Base-by-base conservation (phyloP, 2,888 invertebrate species). In the Griposia aprilina region DNA sequence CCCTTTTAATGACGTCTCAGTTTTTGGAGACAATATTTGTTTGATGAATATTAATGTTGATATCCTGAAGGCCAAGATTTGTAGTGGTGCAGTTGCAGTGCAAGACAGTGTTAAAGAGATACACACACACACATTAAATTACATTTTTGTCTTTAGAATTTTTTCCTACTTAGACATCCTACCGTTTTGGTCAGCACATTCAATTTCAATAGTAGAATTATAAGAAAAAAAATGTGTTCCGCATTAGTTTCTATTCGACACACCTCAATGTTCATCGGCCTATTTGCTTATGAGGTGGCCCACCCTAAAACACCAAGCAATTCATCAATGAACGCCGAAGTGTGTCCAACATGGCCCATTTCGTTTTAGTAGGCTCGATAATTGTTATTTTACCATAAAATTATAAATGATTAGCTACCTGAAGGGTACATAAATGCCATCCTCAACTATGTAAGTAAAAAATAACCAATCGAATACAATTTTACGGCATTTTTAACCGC, bases 1-100 rank as follows among this genome's bases (percentile, higher is more conserved):
- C 91, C 92, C 91, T 85, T 90, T 86, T 91, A 92, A 92, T 91
- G 87, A 89, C 87, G 89, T 89, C 90, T 88, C 87, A 83, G 87
- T 90, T 91, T 89, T 89, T 87, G 91, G 81, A 76, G 86, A 85
- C 82, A 82, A 76, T 80, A 80, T 83, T 81, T 78, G 73, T 78
- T 82, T 82, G 78, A 76, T 76, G 73, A 76, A 78, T 76, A 74
- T 76, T 67, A 67, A 81, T 55, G 80, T 65, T 50, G 66, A 84
- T 74, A 72, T 75, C 59, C 17, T 36, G 36, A 60, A 59, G 36
- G 36, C 30, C 23, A 36, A 7, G 41, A 10, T 15, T 36, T 72
- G 30, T 1, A 45, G 45, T 72, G 3, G 20, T 0, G 17, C 17
- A 45, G 26, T 77, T 45, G 10, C 20, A 26, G 10, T 2, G 59